Base-by-base conservation (phyloP, 2,888 invertebrate genomes). In the Aporophyla lueneburgensis region DNA sequence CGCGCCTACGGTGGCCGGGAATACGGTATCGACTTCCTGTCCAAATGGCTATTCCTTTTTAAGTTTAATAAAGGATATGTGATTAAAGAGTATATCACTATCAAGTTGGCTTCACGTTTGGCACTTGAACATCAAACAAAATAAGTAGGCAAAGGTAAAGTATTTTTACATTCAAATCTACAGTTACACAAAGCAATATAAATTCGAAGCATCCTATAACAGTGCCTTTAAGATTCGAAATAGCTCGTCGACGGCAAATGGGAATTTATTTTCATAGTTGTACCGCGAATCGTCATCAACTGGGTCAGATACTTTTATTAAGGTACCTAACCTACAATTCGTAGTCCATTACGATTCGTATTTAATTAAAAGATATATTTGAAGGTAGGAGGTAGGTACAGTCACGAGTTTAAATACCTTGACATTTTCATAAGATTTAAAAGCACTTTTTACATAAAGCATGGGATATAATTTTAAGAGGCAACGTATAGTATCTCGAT, bases 221-320 rank as follows among this genome's bases (percentile, higher is more conserved):
- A 53, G 14, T 53, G 33, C 40, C 71, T 14, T 56, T 63, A 27
- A 54, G n/a, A 54, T 71, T 58, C 27, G 19, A 71, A 71, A 71
- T 66, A 65, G 65, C 33, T 21, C 40, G 40, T n/a, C 14, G 19
- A 54, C 53, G 27, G 2, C 4, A 71, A 78, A 78, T 66, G 27
- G 49, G 40, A 78, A 78, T 77, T 66, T 54, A 77, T 71, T 65
- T 54, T 78, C 65, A 61, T 78, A 78, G 53, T 78, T 71, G 54
- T 66, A 71, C 54, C 33, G 21, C 21, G 33, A 59, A 70, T 49
- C 33, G 58, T 59, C 58, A 65, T 33, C 19, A 66, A 71, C 43
- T 43, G 63, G 53, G 65, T 61, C 53, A 59, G 65, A 54, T 53
- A 59, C 63, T 53, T 65, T 24, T 54, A 68, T 49, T 74, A 53